Conservation (phyloP, 2,888 invertebrate species). For the Euclidia mi region DNA sequence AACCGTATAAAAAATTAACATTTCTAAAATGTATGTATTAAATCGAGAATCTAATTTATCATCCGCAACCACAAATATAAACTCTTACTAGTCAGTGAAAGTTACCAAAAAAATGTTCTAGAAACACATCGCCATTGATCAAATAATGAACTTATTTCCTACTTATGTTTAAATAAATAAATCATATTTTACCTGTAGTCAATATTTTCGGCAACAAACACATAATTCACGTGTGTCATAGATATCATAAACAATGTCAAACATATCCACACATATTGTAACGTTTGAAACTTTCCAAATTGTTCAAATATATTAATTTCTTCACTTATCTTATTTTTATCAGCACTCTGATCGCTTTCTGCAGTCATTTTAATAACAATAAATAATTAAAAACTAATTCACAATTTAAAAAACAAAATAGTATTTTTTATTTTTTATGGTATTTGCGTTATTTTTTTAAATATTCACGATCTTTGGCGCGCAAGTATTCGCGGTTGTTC, state of each 20-base stretch:
- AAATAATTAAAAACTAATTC: no score
- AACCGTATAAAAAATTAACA: no score
- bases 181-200: constrained; percentile 70
- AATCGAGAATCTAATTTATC: no score
- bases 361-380: constrained; percentile 46
- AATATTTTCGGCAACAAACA: constrained; percentile 78
- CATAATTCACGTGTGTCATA: constrained; percentile 81
- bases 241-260: constrained; percentile 72
- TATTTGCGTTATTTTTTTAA: not conserved
- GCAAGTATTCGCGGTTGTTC: no score
- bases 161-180: not conserved
- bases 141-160: no score
- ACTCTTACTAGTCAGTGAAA: no score
- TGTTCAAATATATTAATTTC: constrained; percentile 57
- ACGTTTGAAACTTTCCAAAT: constrained; percentile 74
- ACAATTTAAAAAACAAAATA: no score
- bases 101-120: no score
- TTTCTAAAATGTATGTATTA: no score
- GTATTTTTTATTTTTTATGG: no score
- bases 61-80: no score
- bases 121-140: no score
- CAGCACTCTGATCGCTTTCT: constrained; percentile 5
- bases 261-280: constrained; percentile 75
- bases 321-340: constrained; percentile 43
- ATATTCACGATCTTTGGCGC: constrained; percentile 2